phyloP scores from a whole-genome alignment of 2,888 invertebrate genomes.

The Conops quadrifasciatus region DNA sequence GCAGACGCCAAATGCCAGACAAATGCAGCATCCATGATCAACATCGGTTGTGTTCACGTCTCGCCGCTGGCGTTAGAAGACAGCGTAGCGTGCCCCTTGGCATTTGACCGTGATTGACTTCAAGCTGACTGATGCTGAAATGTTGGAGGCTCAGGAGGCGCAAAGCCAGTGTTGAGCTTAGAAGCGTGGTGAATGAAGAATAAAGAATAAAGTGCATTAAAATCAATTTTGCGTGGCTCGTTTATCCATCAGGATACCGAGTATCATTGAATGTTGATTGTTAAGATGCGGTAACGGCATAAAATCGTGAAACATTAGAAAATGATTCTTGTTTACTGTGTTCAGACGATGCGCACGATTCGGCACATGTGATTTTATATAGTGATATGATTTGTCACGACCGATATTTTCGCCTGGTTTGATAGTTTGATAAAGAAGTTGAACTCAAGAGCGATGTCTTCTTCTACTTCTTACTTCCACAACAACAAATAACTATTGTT shows the following conservation, averaged over 20 bases:
- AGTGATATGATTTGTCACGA: constrained; percentile 29
- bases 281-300: background rate
- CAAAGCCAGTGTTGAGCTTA: background rate
- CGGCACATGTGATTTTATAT: background rate
- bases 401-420: background rate
- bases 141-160: background rate
- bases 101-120: constrained; percentile 31
- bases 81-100: background rate
- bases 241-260: no score
- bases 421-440: background rate
- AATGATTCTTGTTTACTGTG: background rate
- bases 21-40: background rate
- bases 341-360: background rate
- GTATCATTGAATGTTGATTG: background rate
- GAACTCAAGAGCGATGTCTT: background rate
- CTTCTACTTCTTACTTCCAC: no score
- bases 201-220: background rate
- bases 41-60: background rate
- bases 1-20: background rate
- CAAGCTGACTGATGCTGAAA: background rate
- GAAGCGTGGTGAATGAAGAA: background rate
- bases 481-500: background rate
- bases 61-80: background rate
- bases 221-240: no score
- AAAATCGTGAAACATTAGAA: no score